Base-by-base conservation (phyloP, 2,888 invertebrate species). In the Drosophila anomelani region DNA sequence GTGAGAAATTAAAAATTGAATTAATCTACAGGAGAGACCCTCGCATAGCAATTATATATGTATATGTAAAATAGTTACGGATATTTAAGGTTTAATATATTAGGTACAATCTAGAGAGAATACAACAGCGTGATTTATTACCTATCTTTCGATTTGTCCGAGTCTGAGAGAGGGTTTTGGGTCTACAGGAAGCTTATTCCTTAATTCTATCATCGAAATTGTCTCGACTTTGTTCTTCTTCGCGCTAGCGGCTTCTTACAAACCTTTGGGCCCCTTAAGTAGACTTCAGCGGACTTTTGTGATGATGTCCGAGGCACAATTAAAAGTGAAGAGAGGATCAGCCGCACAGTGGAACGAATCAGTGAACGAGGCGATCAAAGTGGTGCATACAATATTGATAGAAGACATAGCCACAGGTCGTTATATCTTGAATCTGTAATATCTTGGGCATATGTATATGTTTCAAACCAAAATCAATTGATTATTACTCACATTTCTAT, bases 21-120 rank as follows among this genome's bases (percentile, higher is more conserved):
- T 47, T 61, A 71, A 74, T 81, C 88, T 88, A 86, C 86, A 86
- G 70, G 61, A 84, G 75, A 72, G 70, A 80, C 84, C 86, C 79
- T 88, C 71, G 76, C 58, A 76, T 80, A 82, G 70, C 61, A 82
- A 61, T 78, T 68, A 53, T 61, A 59, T 66, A 79, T 51, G 32
- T 34, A 36, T 68, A 51, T 58, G 34, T 58, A 36, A 60, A 39
- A 49, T 73, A 73, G 41, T 73, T 70, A 59, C 66, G 72, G 36
- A 47, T 68, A 56, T 63, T 73, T 70, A 47, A 59, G 55, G 41
- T 73, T 66, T 43, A 3, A 60, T 58, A 64, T 80, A 85, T 41
- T 72, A 73, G 58, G 57, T 73, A 73, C 70, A 77, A 77, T 83
- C 84, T 85, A 83, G 47, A 73, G 73, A 76, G 58, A 79, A 69